Base-by-base conservation (phyloP, 1,140 invertebrate species). In the Drosophila simulans region DNA sequence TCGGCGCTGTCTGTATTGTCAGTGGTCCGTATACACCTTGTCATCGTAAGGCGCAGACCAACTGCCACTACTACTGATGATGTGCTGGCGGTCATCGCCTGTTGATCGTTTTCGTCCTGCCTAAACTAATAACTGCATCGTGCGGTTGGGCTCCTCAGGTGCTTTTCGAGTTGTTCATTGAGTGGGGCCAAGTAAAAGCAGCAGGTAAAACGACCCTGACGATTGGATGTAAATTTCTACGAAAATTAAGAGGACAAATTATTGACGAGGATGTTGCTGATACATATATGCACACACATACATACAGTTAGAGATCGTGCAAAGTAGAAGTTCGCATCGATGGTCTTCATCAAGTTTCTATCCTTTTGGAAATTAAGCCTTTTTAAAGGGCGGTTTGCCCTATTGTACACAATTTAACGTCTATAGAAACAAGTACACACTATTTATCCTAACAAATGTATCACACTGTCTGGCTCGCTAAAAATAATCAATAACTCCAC, bases 61-160 rank as follows among this genome's bases (percentile, higher is more conserved):
- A 76, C 63, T 88, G 75, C 65, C 55, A 57, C 57, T 78, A 46
- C 48, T 51, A 46, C 60, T 75, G 58, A 72, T 66, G 55, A 78
- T 77, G 49, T 75, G 69, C 74, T 51, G 80, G 43, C 71, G 62
- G 71, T 45, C 69, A 66, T 70, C 22, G 40, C 43, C 25, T 71
- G 43, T 35, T 57, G 68, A 57, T 83, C 55, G 62, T 11, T 42
- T 40, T 59, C 49, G 43, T 63, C 58, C 58, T 80, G 51, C 58
- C 63, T 42, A 81, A 84, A 81, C 80, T 91, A 80, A 83, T 88
- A 91, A 88, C 79, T 89, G 39, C 74, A 62, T 43, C 74, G 63
- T 90, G 82, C 77, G 82, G 82, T 78, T 69, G 49, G 52, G 43
- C 64, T 59, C 72, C 69, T 82, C 88, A 91, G 80, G 74, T 91